A percentile compares a stretch with the other conserved stretches of the same genome.
phyloP scores from a whole-genome alignment of 2,113 vertebrate species.

The Chaetodon auriga region DNA sequence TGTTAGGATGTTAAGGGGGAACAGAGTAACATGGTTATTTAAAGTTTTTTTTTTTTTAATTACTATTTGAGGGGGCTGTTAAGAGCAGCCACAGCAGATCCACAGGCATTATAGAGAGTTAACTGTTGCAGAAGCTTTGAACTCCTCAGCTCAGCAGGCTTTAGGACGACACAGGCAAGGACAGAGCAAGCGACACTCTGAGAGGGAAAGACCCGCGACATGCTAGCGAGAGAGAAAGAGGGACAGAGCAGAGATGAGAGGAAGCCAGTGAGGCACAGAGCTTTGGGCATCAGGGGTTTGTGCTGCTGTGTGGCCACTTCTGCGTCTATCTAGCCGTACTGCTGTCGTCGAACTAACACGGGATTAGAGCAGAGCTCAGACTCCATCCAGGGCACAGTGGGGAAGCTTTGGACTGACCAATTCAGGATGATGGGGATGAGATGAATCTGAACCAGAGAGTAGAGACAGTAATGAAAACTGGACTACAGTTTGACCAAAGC shows the following conservation, averaged over 20 bases:
- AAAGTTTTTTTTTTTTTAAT: not conserved
- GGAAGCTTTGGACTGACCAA: slow-evolving; percentile 40
- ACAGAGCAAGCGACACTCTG: slow-evolving; percentile 43
- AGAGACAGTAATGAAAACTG: slow-evolving; percentile 29
- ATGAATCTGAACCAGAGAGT: slow-evolving; percentile 24
- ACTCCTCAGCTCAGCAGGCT: slow-evolving; percentile 47
- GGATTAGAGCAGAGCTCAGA: slow-evolving; percentile 68
- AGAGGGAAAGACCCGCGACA: slow-evolving; percentile 30
- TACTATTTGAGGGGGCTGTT: slow-evolving; percentile 1
- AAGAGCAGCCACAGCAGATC: slow-evolving; percentile 24
- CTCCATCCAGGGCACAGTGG: slow-evolving; percentile 35
- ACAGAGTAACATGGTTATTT: slow-evolving; percentile 11
- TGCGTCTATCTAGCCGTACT: slow-evolving; percentile 37
- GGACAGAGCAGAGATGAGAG: slow-evolving; percentile 49
- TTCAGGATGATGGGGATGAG: slow-evolving; percentile 30
- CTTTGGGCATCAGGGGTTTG: slow-evolving; percentile 47
- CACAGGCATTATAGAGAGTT: slow-evolving; percentile 22
- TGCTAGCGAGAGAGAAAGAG: slow-evolving; percentile 16
- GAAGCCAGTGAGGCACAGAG: slow-evolving; percentile 48
- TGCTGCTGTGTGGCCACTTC: slow-evolving; percentile 45
- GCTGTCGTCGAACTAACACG: slow-evolving; percentile 55
- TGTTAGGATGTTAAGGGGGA: slow-evolving; percentile 31
- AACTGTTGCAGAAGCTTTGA: slow-evolving; percentile 55
- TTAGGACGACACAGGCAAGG: slow-evolving; percentile 38
- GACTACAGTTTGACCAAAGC: slow-evolving; percentile 9